These are phyloP conservation scores for Pristis pectinata DNA, from an alignment of 2,797 vertebrate genomes.

Conservation along the genomic window DNA sequence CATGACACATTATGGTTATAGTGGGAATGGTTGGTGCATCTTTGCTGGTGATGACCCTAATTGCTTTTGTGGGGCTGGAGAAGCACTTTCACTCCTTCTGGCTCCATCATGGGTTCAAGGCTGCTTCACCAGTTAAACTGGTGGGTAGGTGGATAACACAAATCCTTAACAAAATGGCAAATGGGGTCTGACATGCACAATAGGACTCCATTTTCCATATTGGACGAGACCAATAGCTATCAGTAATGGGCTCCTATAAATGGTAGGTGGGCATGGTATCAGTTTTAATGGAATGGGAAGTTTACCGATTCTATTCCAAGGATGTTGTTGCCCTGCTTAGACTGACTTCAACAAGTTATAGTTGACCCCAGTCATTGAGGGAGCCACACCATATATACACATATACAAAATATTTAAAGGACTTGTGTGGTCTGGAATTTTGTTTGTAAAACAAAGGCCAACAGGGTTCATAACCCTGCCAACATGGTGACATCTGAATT, in stretches of 20 bases:
- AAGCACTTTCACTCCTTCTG: not conserved
- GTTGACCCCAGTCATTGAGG: not conserved
- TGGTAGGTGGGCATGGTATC: not conserved
- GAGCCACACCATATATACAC: not conserved
- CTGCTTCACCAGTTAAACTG: not conserved
- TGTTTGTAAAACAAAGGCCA: slow-evolving; percentile 3
- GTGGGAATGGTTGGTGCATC: not conserved
- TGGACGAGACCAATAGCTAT: not conserved
- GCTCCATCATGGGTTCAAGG: too few relatives aligned
- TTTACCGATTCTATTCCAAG: not conserved
- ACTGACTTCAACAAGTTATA: not conserved
- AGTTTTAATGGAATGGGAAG: not conserved
- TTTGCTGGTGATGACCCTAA: not conserved
- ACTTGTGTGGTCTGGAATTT: slow-evolving; percentile 4
- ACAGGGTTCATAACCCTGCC: not conserved
- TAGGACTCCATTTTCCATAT: not conserved
- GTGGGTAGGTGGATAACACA: not conserved
- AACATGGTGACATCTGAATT: not conserved
- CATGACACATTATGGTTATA: not conserved
- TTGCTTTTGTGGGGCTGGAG: not conserved
- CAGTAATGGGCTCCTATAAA: not conserved
- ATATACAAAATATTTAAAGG: not conserved
- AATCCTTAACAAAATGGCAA: not conserved
- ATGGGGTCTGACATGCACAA: not conserved
- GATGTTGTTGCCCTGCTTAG: not conserved